Evolutionary conservation across 2,888 invertebrate genomes (phyloP), one percentile per base, ranked within the genome.

Genomic region (Torymus auratus): DNA sequence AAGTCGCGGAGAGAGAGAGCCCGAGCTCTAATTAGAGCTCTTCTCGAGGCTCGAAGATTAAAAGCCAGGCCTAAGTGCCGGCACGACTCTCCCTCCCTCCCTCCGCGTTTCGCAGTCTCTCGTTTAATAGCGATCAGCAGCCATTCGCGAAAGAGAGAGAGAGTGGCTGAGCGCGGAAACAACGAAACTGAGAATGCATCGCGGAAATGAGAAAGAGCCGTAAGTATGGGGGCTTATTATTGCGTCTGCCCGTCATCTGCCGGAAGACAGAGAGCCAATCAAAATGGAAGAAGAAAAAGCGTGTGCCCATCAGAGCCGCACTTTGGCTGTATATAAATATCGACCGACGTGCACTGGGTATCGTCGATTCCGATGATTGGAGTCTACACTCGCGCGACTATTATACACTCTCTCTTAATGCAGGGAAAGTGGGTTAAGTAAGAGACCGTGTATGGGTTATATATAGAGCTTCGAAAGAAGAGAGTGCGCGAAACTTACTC

Each of bases 11-110:
- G 84, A 84, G 84, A 86, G 85, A 84, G 85, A 84, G 83, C 13
- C 3, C 14, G 58, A 74, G 86, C 88, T 88, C 88, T 90, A 90
- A 90, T 90, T 90, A 90, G 88, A 88, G 87, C 87, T 86, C 81
- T 88, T 87, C 87, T 87, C 87, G 81, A 87, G 88, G 87, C 87
- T 86, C 84, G 85, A 85, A 87, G 87, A 86, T 86, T 86, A 86
- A 86, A 87, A 86, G 85, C 84, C 83, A 78, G 83, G 84, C 85
- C 85, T 86, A 86, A 87, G 86, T 87, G 85, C 89, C 86, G 85
- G 85, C 84, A 85, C 85, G 84, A 84, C 85, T 82, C 83, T 84
- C 84, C 84, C 82, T 82, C 84, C 52, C 60, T 2, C 72, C 78
- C 78, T 65, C 73, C 77, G 53, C 74, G 20, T 58, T 64, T 41